Base-by-base conservation (phyloP, 1,140 invertebrate species). In the Heterodera schachtii region DNA sequence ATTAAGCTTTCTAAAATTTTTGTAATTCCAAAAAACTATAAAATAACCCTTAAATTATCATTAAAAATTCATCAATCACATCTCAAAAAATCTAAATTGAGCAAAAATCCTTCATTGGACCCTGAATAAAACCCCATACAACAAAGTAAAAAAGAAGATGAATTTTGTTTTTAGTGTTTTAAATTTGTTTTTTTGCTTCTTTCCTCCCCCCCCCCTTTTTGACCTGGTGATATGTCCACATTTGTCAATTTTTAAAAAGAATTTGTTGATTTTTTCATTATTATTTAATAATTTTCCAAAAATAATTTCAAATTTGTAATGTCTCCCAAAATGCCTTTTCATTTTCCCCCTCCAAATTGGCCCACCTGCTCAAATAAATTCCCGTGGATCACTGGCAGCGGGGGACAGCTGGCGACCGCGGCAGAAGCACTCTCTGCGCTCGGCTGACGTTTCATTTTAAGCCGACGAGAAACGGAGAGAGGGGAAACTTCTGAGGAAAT, bases 321-420 rank as follows among this genome's bases (percentile, higher is more conserved):
- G n/a, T n/a, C n/a, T n/a, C n/a, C n/a, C n/a, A n/a, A n/a, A n/a
- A n/a, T n/a, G 3, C 57, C 57, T 13, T 3, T 8, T 16, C 46
- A 4, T 19, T 16, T n/a, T 16, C 46, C 79, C 78, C 8, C 75
- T 16, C 6, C 8, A 0, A 64, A 21, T 21, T 13, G 8, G 73
- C 82, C 44, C 43, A 83, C 82, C 84, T 86, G 60, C 64, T 83
- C 82, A 41, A 83, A 47, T 9, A 81, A 64, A 19, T 83, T 83
- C 16, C 84, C 82, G 41, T 76, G 82, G 52, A 83, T 31, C 21
- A 83, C 84, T 9, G 66, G 75, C 52, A 60, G 31, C 11, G 49
- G 3, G 8, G 69, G 69, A 31, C 69, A 71, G 69, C 69, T 71
- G 69, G 69, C n/a, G 11, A 19, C 69, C 5, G 69, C 44, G 84